Evolutionary conservation across 2,888 invertebrate species (phyloP).

Genomic region (Ischnus inquisitorius): DNA sequence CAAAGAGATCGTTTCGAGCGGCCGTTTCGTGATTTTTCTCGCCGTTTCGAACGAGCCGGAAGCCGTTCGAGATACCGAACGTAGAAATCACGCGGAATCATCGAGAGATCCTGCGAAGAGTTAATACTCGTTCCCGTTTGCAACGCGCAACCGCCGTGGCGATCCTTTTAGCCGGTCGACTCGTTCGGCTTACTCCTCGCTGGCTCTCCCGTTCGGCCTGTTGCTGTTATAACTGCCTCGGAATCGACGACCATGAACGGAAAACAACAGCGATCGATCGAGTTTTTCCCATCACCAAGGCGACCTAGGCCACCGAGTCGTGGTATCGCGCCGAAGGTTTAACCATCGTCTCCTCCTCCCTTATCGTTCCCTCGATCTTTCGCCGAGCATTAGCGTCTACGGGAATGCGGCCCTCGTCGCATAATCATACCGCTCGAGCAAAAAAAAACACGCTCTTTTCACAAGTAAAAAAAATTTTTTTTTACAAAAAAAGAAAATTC

Average conservation of each 20-base stretch:
- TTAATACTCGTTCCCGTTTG: slow-evolving; percentile 11
- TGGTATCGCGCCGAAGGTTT: neutral
- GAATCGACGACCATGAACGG: slow-evolving; percentile 41
- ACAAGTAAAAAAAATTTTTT: too few relatives aligned
- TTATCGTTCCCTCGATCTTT: slow-evolving; percentile 12
- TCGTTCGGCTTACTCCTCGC: slow-evolving; percentile 24
- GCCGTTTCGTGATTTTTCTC: neutral
- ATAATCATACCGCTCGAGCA: neutral
- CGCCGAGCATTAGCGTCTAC: neutral
- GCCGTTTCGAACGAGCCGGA: neutral
- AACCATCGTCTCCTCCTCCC: slow-evolving; percentile 1
- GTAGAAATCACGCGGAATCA: slow-evolving; percentile 33
- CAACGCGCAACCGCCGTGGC: neutral
- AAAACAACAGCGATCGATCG: slow-evolving; percentile 50
- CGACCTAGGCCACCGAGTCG: slow-evolving; percentile 23
- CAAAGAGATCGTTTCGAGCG: neutral
- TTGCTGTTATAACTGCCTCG: slow-evolving; percentile 41
- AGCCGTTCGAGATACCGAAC: neutral
- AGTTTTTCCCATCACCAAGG: slow-evolving; percentile 38
- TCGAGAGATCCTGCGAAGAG: slow-evolving; percentile 13
- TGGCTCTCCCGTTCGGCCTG: slow-evolving; percentile 14
- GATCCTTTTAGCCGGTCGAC: slow-evolving; percentile 11
- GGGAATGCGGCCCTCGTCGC: neutral
- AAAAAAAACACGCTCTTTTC: neutral
- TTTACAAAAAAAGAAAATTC: neutral